phyloP scores from a whole-genome alignment of 1,140 invertebrate species.

The Penaeus chinensis region DNA sequence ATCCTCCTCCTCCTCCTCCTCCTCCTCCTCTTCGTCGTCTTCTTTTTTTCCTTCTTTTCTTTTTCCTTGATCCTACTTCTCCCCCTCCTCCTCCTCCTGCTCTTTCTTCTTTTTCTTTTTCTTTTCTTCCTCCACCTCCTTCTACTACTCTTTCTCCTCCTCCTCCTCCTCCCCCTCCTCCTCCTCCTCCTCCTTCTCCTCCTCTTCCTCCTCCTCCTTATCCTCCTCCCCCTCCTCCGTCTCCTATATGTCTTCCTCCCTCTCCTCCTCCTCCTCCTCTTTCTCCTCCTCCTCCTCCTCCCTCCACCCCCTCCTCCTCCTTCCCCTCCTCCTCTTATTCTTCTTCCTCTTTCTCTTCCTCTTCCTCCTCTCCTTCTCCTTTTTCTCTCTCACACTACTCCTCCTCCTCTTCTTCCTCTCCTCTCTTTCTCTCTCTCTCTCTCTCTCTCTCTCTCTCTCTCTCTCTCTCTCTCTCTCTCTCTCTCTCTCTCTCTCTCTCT shows the following conservation, averaged over 20 bases:
- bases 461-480: too few relatives aligned
- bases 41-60: too few relatives aligned
- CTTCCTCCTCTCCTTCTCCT: neutral
- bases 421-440: too few relatives aligned
- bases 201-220: neutral
- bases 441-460: too few relatives aligned
- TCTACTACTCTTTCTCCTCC: neutral
- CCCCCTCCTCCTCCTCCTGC: too few relatives aligned
- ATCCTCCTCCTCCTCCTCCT: neutral
- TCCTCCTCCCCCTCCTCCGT: neutral
- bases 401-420: too few relatives aligned
- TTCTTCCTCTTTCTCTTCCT: neutral
- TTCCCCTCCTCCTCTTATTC: neutral
- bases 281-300: too few relatives aligned
- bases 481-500: neutral
- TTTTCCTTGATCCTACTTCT: too few relatives aligned
- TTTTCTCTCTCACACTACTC: too few relatives aligned
- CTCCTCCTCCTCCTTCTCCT: neutral
- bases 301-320: neutral
- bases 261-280: too few relatives aligned
- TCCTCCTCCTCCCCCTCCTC: slow-evolving; percentile 2
- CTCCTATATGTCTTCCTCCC: neutral
- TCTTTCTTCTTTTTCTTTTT: too few relatives aligned
- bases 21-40: neutral
- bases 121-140: too few relatives aligned